A percentile compares a stretch with the other conserved stretches of the same genome.
These are phyloP conservation scores for Neomonachus schauinslandi DNA, from an alignment of 2,113 vertebrate genomes.

Conservation along the genomic window DNA sequence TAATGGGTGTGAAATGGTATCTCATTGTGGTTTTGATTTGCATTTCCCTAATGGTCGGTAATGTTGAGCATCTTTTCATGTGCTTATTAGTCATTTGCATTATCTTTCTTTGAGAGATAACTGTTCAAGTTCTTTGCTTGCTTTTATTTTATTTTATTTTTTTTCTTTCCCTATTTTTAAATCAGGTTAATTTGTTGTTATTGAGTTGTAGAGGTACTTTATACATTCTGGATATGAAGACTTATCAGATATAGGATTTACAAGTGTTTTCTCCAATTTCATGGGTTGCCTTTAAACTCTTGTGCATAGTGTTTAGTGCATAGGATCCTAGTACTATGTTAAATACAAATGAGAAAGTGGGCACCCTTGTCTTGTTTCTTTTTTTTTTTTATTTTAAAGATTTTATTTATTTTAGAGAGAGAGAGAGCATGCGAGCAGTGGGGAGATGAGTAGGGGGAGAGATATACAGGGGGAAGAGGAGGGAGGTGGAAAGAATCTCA, in stretches of 20 bases:
- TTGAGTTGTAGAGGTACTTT: not conserved
- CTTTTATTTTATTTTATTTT: not conserved
- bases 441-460: not conserved
- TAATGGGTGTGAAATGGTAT: not conserved
- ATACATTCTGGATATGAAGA: not conserved
- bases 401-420: not conserved
- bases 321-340: not conserved
- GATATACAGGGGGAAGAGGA: not conserved
- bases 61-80: not conserved
- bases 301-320: not conserved
- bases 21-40: not conserved
- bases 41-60: not conserved
- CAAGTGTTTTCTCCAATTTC: not conserved
- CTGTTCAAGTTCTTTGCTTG: not conserved
- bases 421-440: not conserved
- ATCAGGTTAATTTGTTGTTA: not conserved
- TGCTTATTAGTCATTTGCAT: not conserved
- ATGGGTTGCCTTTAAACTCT: not conserved
- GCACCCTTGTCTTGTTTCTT: not conserved
- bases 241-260: not conserved
- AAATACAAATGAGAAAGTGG: not conserved
- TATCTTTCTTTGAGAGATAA: not conserved
- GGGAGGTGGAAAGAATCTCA: not conserved
- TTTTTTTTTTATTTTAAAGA: not conserved
- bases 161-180: not conserved